Evolutionary conservation across 64 coral and sea anemone genomes (phyloP).

Genomic region (Stichodactyla helianthus): DNA sequence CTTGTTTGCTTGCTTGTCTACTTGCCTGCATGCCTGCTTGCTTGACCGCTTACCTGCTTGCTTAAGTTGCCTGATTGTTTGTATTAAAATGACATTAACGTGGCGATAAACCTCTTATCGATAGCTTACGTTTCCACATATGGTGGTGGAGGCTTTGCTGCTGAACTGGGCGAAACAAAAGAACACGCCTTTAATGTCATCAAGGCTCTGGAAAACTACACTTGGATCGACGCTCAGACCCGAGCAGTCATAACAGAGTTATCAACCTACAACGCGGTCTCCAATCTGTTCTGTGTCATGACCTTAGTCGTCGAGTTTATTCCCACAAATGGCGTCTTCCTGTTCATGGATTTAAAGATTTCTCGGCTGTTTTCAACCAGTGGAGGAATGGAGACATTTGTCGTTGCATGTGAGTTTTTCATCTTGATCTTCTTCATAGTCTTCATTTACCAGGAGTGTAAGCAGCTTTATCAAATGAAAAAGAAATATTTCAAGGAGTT

Average conservation of each 20-base stretch:
- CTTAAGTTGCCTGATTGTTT: too few species aligned
- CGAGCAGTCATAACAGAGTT: constrained; percentile 65
- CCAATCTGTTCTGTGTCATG: constrained; percentile 83
- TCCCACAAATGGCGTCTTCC: constrained; percentile 74
- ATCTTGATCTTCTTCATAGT: constrained; percentile 73
- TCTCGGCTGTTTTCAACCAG: constrained; percentile 76
- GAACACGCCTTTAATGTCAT: constrained; percentile 57
- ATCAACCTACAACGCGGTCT: constrained; percentile 65
- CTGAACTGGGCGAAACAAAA: constrained; percentile 59
- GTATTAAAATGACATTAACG: background rate
- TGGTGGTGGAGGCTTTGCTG: constrained; percentile 74
- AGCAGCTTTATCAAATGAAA: constrained; percentile 68
- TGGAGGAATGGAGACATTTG: constrained; percentile 59
- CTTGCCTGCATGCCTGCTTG: too few species aligned
- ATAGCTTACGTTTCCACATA: constrained; percentile 63
- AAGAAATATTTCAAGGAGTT: constrained; percentile 83
- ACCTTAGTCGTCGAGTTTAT: constrained; percentile 75
- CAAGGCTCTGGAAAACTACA: constrained; percentile 54
- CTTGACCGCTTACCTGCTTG: background rate
- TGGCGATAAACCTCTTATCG: too few species aligned
- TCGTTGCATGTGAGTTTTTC: constrained; percentile 72
- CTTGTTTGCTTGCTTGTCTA: too few species aligned
- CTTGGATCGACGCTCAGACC: constrained; percentile 72
- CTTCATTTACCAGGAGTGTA: constrained; percentile 81
- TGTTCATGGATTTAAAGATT: constrained; percentile 80